phyloP scores from a whole-genome alignment of 2,797 vertebrate species.

The Eidolon dupreanum region DNA sequence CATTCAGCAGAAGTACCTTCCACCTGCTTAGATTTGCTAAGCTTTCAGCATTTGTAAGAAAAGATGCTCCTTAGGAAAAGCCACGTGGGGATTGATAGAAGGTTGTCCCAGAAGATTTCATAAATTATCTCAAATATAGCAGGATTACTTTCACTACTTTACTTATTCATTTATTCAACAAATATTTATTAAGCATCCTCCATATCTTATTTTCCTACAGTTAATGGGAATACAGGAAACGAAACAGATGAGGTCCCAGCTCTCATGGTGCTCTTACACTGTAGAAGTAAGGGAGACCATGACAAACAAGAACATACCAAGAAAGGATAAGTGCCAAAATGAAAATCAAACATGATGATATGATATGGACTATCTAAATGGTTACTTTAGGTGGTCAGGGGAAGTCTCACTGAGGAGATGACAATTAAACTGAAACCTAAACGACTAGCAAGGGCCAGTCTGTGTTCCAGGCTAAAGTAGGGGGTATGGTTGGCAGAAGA shows the following conservation, averaged over 20 bases:
- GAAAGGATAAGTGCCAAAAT: not conserved
- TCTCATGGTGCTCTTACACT: not conserved
- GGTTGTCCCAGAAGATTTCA: not conserved
- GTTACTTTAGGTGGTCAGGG: not conserved
- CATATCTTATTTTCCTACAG: not conserved
- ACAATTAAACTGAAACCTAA: not conserved
- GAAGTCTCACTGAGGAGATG: not conserved
- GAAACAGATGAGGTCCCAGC: not conserved
- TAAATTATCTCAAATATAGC: not conserved
- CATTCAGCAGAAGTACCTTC: not conserved
- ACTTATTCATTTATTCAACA: slow-evolving; percentile 22
- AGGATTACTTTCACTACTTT: not conserved
- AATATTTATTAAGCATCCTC: not conserved
- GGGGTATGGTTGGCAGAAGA: not conserved
- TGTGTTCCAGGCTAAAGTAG: not conserved
- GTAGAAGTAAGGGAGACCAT: not conserved
- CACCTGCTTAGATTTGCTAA: not conserved
- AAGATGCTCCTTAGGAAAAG: not conserved
- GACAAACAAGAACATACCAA: not conserved
- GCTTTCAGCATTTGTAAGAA: slow-evolving; percentile 1
- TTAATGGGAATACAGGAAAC: not conserved
- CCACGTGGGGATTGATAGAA: not conserved
- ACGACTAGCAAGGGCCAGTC: not conserved
- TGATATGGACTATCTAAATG: not conserved
- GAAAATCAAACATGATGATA: not conserved